Conservation (phyloP, 2,797 vertebrate genomes). For the Channallabes apus region DNA sequence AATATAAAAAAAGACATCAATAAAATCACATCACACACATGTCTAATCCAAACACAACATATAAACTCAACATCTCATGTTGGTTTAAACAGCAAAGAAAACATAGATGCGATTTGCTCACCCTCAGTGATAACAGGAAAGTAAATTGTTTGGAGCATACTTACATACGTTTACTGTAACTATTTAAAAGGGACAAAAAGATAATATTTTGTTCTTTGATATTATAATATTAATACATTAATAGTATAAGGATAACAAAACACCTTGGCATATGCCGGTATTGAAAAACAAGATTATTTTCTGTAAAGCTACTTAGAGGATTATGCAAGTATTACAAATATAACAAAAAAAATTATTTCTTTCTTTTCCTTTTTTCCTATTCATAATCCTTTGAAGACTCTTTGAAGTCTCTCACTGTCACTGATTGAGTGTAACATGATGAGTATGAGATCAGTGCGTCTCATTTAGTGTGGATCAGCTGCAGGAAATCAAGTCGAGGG, state of each 20-base stretch:
- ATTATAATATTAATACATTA: not conserved
- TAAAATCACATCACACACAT: no score
- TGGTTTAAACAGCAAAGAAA: no score
- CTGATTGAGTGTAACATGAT: not conserved
- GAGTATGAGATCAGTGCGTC: not conserved
- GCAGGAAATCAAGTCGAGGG: not conserved
- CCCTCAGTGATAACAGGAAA: not conserved
- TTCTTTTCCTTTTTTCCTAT: not conserved
- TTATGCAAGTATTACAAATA: not conserved
- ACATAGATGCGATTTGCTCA: no score
- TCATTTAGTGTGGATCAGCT: not conserved
- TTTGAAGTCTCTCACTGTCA: not conserved
- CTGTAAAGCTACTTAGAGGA: not conserved
- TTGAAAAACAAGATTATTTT: not conserved
- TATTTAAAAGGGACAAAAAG: not conserved
- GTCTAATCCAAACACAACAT: no score
- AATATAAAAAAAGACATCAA: no score
- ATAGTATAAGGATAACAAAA: not conserved
- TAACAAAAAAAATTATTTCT: not conserved
- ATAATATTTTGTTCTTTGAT: not conserved
- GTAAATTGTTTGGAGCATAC: not conserved
- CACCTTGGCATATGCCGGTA: not conserved
- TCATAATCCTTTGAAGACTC: not conserved
- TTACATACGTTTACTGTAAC: not conserved
- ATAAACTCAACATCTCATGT: no score